Base-by-base conservation (phyloP, 2,797 vertebrate species). In the Dryobates pubescens region DNA sequence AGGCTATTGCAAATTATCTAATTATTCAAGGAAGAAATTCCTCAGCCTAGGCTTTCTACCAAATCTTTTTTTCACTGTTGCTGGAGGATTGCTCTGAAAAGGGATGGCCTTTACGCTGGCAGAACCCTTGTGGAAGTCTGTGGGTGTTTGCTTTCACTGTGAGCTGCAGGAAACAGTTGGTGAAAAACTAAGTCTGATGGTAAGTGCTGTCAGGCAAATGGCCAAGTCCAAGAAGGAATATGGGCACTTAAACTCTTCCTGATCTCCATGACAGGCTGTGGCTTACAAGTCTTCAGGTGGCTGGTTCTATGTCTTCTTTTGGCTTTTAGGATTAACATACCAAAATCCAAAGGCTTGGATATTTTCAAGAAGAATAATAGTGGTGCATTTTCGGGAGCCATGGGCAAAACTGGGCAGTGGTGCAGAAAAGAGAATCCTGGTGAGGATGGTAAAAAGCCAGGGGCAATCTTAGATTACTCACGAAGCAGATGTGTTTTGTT, bases 121-220 rank as follows among this genome's bases (percentile, higher is more conserved):
- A 95, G 89, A 92, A 73, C 73, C 67, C 56, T 59, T 81, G 76
- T 90, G 84, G 80, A 95, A 87, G 32, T 84, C 81, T 77, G 74
- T 85, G 84, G 90, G 94, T 90, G 67, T 93, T 83, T 96, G 90
- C 92, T 95, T 94, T 95, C 85, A 63, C 67, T 83, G 43, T 70
- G 87, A 93, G 61, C 82, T 90, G 57, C 84, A 89, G 73, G 86
- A 92, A 92, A 82, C 82, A 90, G 84, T 88, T 89, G 78, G 86
- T 95, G 93, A 86, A 95, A 93, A 94, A 49, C 61, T 41, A 41
- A 75, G 77, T 58, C 87, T 83, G 87, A 75, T 64, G 70, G 38
- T 81, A 77, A 92, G 82, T 2, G 6, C 77, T 93, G 73, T 91
- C 61, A 75, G 87, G 82, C 85, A 93, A 91, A 93, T 81, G 85